Conservation (phyloP, 2,888 invertebrate genomes). For the Leptopilina myrica region DNA sequence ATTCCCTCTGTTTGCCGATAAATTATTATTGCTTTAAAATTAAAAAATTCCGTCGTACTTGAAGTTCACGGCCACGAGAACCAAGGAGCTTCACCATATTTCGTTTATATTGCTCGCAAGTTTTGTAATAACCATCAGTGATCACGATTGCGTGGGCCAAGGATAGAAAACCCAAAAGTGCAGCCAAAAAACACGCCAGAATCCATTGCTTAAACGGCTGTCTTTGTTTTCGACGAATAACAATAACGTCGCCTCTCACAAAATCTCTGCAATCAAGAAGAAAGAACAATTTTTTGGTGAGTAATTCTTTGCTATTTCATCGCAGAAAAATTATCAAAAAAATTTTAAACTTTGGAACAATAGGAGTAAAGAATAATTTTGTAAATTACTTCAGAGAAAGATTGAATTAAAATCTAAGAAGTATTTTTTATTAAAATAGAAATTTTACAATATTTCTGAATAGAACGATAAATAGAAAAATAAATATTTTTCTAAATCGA, state of each 20-base stretch:
- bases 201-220: constrained; percentile 79
- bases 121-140: constrained; percentile 85
- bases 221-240: constrained; percentile 64
- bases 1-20: no score
- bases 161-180: constrained; percentile 82
- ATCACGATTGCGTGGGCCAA: constrained; percentile 84
- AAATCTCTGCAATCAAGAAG: constrained; percentile 51
- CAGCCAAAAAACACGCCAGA: constrained; percentile 81
- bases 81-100: constrained; percentile 79
- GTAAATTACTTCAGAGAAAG: no score
- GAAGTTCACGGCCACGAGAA: constrained; percentile 65
- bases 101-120: constrained; percentile 87
- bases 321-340: no score
- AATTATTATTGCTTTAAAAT: no score
- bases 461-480: no score
- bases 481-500: no score
- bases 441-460: no score
- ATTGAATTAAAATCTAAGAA: no score
- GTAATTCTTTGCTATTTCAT: neutral
- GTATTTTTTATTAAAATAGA: no score
- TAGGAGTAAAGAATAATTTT: no score
- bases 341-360: no score
- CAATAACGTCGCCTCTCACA: constrained; percentile 61
- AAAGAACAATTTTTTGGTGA: constrained; percentile 30
- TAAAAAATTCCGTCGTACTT: constrained; percentile 49